phyloP scores from a whole-genome alignment of 2,797 vertebrate species.

The Calcarius lapponicus region DNA sequence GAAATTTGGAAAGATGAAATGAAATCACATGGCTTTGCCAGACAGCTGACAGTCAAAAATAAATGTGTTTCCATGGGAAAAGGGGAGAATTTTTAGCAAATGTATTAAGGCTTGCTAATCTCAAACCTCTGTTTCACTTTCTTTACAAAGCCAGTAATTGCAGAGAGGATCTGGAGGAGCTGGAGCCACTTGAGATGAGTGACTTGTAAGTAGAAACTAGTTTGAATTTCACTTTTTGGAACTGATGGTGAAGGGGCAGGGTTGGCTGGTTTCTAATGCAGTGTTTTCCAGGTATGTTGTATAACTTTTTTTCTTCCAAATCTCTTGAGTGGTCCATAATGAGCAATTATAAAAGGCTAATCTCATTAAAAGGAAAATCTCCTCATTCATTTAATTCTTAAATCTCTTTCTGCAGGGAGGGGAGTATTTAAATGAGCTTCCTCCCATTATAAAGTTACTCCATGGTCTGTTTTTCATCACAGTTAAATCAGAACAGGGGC shows the following conservation, averaged over 20 bases:
- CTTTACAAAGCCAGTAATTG: conserved; percentile 53
- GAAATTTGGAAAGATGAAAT: conserved; percentile 35
- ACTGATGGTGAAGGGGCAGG: not conserved
- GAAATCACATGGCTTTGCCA: conserved; percentile 37
- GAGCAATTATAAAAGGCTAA: conserved; percentile 55
- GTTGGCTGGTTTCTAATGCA: conserved; percentile 40
- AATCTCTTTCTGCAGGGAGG: conserved; percentile 54
- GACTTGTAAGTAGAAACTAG: conserved; percentile 27
- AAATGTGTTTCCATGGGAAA: conserved; percentile 48
- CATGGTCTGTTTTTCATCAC: conserved; percentile 55
- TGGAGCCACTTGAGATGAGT: conserved; percentile 38
- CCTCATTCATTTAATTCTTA: conserved; percentile 52
- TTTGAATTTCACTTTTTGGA: conserved; percentile 37
- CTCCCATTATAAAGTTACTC: conserved; percentile 44
- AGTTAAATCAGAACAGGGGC: conserved; percentile 40
- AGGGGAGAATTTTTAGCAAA: conserved; percentile 52
- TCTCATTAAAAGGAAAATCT: conserved; percentile 52
- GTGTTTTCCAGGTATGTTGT: conserved; percentile 55
- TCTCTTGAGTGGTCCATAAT: conserved; percentile 52
- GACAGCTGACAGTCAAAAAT: conserved; percentile 56
- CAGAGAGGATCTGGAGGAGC: conserved; percentile 53
- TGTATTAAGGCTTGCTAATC: conserved; percentile 48
- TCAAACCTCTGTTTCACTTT: conserved; percentile 19
- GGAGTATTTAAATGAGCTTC: conserved; percentile 54
- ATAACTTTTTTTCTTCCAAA: conserved; percentile 28